Conservation (phyloP, 2,888 invertebrate species). For the Plagiodera versicolora region DNA sequence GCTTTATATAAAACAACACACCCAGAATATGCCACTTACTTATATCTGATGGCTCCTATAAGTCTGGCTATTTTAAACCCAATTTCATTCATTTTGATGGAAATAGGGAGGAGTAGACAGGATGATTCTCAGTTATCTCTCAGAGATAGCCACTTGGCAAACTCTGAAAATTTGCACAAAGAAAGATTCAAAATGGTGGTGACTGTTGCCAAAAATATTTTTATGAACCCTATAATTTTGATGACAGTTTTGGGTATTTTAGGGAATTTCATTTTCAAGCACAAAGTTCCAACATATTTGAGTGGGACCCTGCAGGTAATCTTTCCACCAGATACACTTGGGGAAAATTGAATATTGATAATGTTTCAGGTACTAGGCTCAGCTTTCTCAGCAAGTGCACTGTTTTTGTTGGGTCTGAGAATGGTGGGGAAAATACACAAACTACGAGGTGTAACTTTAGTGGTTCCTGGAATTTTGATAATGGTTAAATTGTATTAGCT, state of each 20-base stretch:
- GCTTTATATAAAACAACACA: slow-evolving; percentile 84
- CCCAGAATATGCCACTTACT: slow-evolving; percentile 86
- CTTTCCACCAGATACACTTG: background rate
- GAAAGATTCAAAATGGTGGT: slow-evolving; percentile 47
- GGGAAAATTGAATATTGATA: background rate
- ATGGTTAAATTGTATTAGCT: slow-evolving; percentile 80
- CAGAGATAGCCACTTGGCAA: slow-evolving; percentile 39
- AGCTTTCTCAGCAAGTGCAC: slow-evolving; percentile 88
- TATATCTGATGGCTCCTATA: slow-evolving; percentile 93
- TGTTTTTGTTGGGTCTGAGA: slow-evolving; percentile 86
- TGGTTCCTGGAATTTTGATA: slow-evolving; percentile 85
- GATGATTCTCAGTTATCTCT: slow-evolving; percentile 37
- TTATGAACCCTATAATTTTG: slow-evolving; percentile 85
- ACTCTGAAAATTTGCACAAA: slow-evolving; percentile 39
- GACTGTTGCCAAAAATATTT: slow-evolving; percentile 66
- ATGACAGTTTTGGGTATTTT: slow-evolving; percentile 91
- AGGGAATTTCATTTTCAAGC: slow-evolving; percentile 80
- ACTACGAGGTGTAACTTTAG: slow-evolving; percentile 74
- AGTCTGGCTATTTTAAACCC: slow-evolving; percentile 92
- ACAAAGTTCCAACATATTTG: slow-evolving; percentile 74
- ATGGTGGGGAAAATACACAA: slow-evolving; percentile 90
- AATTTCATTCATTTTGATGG: slow-evolving; percentile 86
- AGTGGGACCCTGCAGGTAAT: slow-evolving; percentile 73
- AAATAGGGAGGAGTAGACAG: slow-evolving; percentile 62
- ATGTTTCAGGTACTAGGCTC: slow-evolving; percentile 70